These are phyloP conservation scores for Barnardius zonarius DNA, from an alignment of 2,113 vertebrate genomes.

Conservation along the genomic window DNA sequence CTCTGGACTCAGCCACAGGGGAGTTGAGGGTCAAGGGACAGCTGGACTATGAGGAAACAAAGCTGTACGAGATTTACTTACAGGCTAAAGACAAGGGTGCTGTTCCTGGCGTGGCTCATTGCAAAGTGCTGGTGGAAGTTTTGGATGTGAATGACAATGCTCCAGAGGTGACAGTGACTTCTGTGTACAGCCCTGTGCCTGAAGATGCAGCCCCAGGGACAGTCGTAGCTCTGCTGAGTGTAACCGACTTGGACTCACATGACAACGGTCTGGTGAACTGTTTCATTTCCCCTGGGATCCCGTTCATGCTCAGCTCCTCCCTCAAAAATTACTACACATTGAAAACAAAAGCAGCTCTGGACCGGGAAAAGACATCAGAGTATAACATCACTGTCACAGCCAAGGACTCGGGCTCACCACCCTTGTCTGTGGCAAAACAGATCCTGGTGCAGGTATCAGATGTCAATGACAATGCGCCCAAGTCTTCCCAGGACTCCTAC, in stretches of 20 bases:
- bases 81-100: constrained; percentile 79
- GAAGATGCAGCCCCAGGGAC: constrained; percentile 78
- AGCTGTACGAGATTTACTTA: constrained; percentile 76
- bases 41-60: constrained; percentile 76
- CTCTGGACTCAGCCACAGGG: constrained; percentile 68
- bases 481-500: constrained; percentile 76
- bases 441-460: constrained; percentile 76
- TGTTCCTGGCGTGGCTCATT: constrained; percentile 73
- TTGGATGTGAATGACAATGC: constrained; percentile 79
- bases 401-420: constrained; percentile 69
- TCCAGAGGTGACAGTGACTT: constrained; percentile 77
- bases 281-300: constrained; percentile 68
- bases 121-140: constrained; percentile 78
- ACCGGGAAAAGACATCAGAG: constrained; percentile 69
- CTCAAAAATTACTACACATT: constrained; percentile 79
- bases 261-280: constrained; percentile 77
- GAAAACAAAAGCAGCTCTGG: constrained; percentile 73
- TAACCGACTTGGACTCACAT: constrained; percentile 76
- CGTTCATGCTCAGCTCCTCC: constrained; percentile 76
- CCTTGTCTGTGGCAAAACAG: constrained; percentile 65
- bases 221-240: constrained; percentile 74
- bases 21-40: constrained; percentile 73
- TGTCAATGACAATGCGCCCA: constrained; percentile 80
- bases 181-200: constrained; percentile 75
- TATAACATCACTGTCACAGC: constrained; percentile 79